A percentile compares a stretch with the other conserved stretches of the same genome.
phyloP scores from a whole-genome alignment of 2,113 vertebrate genomes.

The Myotis yumanensis region DNA sequence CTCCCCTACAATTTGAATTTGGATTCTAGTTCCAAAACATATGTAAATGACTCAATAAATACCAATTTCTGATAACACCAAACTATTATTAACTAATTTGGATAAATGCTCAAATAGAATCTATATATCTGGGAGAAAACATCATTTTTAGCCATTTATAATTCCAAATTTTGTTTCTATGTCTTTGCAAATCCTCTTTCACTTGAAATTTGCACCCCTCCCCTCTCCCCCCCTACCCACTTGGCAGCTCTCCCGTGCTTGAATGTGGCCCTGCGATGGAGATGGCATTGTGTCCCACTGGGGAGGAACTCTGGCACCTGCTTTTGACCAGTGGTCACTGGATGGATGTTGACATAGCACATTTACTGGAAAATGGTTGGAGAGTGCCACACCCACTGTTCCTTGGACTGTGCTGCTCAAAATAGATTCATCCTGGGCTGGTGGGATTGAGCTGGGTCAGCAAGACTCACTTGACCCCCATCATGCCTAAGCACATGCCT shows the following conservation, averaged over 20 bases:
- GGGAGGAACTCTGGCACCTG: background rate
- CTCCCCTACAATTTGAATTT: background rate
- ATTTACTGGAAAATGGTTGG: slow-evolving; percentile 54
- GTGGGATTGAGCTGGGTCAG: background rate
- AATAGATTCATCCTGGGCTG: slow-evolving; percentile 31
- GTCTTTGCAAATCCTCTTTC: background rate
- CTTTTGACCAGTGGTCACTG: slow-evolving; percentile 24
- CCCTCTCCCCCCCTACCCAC: background rate
- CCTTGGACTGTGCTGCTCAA: background rate
- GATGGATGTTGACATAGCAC: background rate
- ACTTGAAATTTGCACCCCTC: background rate
- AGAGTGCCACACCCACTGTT: background rate
- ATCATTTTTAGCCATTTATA: background rate
- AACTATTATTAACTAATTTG: background rate
- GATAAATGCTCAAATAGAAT: background rate
- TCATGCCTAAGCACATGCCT: background rate
- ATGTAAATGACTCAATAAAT: background rate
- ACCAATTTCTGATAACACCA: background rate
- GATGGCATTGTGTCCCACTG: background rate
- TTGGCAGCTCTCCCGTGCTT: background rate
- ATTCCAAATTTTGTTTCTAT: background rate
- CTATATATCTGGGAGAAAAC: background rate
- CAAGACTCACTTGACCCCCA: background rate
- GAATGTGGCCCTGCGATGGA: background rate
- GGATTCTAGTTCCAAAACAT: background rate